A percentile compares a stretch with the other conserved stretches of the same genome.
Conservation (phyloP, 2,797 vertebrate genomes). For the Ciconia nigra region DNA sequence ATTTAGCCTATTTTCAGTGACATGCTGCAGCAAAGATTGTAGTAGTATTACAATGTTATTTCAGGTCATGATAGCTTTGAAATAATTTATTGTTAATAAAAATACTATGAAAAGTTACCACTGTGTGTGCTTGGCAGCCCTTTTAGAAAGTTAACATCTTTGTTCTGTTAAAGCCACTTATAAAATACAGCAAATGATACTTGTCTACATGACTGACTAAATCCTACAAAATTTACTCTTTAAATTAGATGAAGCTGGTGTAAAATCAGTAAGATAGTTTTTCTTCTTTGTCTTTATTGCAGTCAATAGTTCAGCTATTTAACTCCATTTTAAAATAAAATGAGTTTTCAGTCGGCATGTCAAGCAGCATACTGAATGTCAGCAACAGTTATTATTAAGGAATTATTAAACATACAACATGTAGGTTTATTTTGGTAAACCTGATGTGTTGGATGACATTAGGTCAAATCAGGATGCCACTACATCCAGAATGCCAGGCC, state of each 20-base stretch:
- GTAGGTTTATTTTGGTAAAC: background rate
- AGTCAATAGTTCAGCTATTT: background rate
- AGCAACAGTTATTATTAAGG: background rate
- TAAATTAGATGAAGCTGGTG: background rate
- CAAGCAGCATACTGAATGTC: background rate
- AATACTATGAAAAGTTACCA: background rate
- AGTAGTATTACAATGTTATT: background rate
- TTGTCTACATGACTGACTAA: background rate
- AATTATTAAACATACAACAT: background rate
- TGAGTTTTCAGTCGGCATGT: background rate
- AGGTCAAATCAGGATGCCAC: background rate
- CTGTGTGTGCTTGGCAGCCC: background rate
- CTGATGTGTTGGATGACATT: background rate
- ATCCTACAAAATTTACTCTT: background rate
- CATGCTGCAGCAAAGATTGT: background rate
- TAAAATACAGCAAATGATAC: background rate
- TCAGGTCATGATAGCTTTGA: background rate
- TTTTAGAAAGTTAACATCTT: slow-evolving; percentile 6
- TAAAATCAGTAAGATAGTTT: background rate
- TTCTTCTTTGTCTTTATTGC: background rate
- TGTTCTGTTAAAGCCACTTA: background rate
- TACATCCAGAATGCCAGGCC: background rate
- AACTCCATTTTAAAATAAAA: background rate
- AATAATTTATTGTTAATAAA: background rate
- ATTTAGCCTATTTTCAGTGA: background rate